These are phyloP conservation scores for Diorhabda carinulata DNA, from an alignment of 1,140 invertebrate species.

Conservation along the genomic window DNA sequence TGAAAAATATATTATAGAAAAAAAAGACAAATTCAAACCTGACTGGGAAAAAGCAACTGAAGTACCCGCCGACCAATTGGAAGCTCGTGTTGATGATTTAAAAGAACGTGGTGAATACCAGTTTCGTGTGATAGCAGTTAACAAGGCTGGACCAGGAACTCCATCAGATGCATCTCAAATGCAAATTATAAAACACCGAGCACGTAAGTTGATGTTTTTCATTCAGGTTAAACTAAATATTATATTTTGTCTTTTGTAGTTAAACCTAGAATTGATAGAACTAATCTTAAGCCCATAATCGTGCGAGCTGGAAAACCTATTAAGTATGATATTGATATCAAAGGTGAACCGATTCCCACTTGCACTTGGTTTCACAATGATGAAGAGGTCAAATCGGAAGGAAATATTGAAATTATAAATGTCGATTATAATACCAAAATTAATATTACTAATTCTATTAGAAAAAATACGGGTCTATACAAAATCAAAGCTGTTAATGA, in stretches of 20 bases:
- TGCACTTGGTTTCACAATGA: slow-evolving; percentile 78
- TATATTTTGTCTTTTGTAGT: slow-evolving; percentile 54
- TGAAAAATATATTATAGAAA: slow-evolving; percentile 96
- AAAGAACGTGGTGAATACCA: slow-evolving; percentile 91
- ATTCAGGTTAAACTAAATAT: background rate
- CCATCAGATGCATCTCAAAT: slow-evolving; percentile 92
- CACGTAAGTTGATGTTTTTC: slow-evolving; percentile 61
- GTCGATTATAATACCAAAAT: slow-evolving; percentile 93
- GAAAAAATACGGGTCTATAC: slow-evolving; percentile 85
- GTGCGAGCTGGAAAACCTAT: slow-evolving; percentile 89
- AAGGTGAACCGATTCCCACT: slow-evolving; percentile 90
- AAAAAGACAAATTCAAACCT: slow-evolving; percentile 79
- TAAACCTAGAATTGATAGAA: slow-evolving; percentile 94
- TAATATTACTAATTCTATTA: slow-evolving; percentile 75
- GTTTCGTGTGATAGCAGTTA: slow-evolving; percentile 92
- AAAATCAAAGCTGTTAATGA: slow-evolving; percentile 88
- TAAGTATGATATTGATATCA: slow-evolving; percentile 89
- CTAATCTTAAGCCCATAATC: slow-evolving; percentile 85
- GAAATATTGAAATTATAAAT: slow-evolving; percentile 80
- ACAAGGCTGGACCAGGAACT: slow-evolving; percentile 90
- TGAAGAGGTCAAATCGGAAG: slow-evolving; percentile 56
- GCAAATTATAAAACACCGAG: slow-evolving; percentile 86
- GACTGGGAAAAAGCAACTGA: slow-evolving; percentile 77
- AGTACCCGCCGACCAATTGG: slow-evolving; percentile 73
- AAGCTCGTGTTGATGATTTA: slow-evolving; percentile 79